Percentiles rank a stretch among this genome's conserved stretches.
phyloP scores from a whole-genome alignment of 2,797 vertebrate genomes.

The Paratrypauchen microcephalus region DNA sequence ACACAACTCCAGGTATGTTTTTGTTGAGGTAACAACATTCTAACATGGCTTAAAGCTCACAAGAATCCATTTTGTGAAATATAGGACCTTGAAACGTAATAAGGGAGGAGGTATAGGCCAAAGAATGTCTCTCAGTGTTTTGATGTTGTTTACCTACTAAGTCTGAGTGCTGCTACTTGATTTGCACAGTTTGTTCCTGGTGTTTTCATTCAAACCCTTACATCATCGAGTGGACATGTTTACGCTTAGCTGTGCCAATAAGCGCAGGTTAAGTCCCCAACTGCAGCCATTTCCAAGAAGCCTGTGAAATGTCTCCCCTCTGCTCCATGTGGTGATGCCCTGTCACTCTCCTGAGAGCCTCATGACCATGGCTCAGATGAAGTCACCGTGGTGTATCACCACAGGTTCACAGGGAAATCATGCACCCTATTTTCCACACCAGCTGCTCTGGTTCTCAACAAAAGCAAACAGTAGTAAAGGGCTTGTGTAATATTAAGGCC shows the following conservation, averaged over 20 bases:
- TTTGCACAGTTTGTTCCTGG: neutral
- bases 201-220: conserved; percentile 5
- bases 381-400: conserved; percentile 53
- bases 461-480: conserved; percentile 15
- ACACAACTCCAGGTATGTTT: too few relatives aligned
- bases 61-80: too few relatives aligned
- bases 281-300: conserved; percentile 29
- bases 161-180: neutral
- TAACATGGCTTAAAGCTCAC: too few relatives aligned
- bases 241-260: conserved; percentile 14
- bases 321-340: conserved; percentile 20
- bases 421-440: conserved; percentile 37
- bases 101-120: too few relatives aligned
- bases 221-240: conserved; percentile 24
- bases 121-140: neutral
- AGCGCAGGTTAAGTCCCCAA: conserved; percentile 17
- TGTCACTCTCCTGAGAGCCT: conserved; percentile 24
- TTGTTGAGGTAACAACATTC: too few relatives aligned
- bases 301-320: conserved; percentile 23
- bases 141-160: neutral
- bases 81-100: neutral
- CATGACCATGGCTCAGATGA: conserved; percentile 28
- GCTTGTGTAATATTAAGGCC: neutral
- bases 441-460: conserved; percentile 51
- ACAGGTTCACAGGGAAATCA: conserved; percentile 37